These are phyloP conservation scores for Pseudobourletiella spinata DNA, from an alignment of 1,140 invertebrate genomes.

Conservation along the genomic window DNA sequence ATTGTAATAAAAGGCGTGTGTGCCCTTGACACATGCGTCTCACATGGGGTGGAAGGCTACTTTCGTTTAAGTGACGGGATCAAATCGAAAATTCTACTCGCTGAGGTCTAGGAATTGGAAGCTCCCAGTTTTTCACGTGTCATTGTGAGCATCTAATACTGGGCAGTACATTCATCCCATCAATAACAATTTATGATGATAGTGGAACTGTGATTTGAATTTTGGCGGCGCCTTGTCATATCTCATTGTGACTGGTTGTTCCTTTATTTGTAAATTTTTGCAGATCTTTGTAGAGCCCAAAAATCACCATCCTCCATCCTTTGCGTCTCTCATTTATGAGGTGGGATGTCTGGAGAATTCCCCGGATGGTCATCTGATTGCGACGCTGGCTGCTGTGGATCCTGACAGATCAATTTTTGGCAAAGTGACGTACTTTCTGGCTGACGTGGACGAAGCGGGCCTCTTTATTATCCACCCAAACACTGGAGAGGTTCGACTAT, in stretches of 20 bases:
- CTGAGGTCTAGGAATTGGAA: no score
- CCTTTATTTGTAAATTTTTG: neutral
- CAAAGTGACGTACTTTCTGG: constrained; percentile 65
- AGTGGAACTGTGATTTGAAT: no score
- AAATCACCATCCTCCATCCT: constrained; percentile 69
- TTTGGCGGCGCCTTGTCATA: neutral
- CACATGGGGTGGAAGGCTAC: neutral
- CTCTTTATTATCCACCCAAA: constrained; percentile 67
- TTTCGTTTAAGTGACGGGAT: neutral
- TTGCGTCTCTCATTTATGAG: constrained; percentile 63
- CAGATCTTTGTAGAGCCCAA: constrained; percentile 69
- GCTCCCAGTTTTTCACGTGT: no score
- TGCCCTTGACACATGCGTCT: neutral
- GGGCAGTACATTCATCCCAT: no score
- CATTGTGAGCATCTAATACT: no score
- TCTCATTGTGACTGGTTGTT: neutral
- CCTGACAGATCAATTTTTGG: constrained; percentile 74
- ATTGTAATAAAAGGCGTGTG: neutral
- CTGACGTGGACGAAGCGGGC: constrained; percentile 60
- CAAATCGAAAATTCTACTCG: no score
- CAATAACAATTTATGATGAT: no score
- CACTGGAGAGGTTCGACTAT: constrained; percentile 43
- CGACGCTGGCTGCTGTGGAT: constrained; percentile 58
- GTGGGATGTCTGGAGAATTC: constrained; percentile 45
- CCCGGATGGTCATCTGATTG: constrained; percentile 41